Percentiles rank a stretch among this genome's conserved stretches.
These are phyloP conservation scores for Tiliqua scincoides DNA, from an alignment of 2,113 vertebrate species.

Conservation along the genomic window DNA sequence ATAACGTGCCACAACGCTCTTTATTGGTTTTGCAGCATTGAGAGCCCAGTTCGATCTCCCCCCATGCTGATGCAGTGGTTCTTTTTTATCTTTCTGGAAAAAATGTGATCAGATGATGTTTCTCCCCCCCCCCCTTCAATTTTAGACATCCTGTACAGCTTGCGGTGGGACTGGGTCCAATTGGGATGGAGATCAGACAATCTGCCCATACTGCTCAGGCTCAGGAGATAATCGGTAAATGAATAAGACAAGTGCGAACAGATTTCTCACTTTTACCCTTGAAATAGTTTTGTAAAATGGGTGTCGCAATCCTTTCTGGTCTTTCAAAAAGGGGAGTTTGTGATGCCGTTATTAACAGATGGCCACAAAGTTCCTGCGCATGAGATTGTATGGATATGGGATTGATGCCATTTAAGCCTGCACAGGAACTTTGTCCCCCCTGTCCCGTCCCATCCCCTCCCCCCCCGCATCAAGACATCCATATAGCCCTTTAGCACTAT, in stretches of 20 bases:
- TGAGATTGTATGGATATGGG: no score
- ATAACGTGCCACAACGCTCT: no score
- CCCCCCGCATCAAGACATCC: background rate
- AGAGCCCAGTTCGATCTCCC: no score
- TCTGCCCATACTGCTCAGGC: background rate
- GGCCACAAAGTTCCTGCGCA: no score
- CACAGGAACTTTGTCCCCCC: no score
- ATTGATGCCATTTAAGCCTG: no score
- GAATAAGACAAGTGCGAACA: no score
- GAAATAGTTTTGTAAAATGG: background rate
- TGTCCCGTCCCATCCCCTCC: no score
- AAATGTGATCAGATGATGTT: no score
- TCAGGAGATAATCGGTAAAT: background rate
- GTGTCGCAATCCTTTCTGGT: background rate
- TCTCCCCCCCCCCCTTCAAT: background rate
- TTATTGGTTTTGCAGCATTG: no score
- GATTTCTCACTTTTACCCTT: background rate
- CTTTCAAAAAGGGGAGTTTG: background rate
- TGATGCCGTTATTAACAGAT: background rate
- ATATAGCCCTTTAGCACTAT: background rate
- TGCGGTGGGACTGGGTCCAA: background rate
- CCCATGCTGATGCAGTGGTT: no score
- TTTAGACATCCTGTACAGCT: background rate
- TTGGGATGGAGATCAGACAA: fast-evolving
- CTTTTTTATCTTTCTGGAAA: background rate